A percentile compares a stretch with the other conserved stretches of the same genome.
phyloP scores from a whole-genome alignment of 1,140 invertebrate genomes.

The Brachionus angularis region DNA sequence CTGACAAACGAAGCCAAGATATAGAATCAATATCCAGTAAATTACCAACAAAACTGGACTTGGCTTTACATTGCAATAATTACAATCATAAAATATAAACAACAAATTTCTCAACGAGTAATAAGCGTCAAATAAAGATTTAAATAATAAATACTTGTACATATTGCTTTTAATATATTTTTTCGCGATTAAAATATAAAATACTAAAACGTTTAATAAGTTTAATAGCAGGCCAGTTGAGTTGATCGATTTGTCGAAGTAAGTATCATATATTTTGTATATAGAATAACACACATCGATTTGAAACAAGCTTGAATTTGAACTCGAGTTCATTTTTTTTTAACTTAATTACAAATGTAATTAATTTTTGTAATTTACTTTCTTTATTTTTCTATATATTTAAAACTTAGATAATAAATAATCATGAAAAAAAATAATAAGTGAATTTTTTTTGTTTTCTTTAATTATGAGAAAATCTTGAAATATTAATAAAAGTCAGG shows the following conservation, averaged over 20 bases:
- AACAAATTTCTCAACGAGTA: constrained; percentile 18
- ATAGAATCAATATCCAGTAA: constrained; percentile 24
- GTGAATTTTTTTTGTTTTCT: no score
- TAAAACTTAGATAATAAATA: no score
- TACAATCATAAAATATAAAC: constrained; percentile 3
- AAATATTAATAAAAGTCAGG: no score
- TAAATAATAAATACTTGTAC: constrained; percentile 35
- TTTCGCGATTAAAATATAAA: neutral
- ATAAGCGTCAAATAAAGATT: constrained; percentile 38
- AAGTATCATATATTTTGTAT: constrained; percentile 26
- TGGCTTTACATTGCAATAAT: neutral
- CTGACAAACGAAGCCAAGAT: constrained; percentile 19
- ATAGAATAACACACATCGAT: constrained; percentile 10
- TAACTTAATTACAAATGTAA: no score
- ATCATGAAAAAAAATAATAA: no score
- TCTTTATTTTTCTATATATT: no score
- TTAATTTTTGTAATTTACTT: no score
- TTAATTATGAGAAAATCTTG: no score
- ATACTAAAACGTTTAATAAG: neutral
- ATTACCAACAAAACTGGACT: neutral
- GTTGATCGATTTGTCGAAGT: constrained; percentile 4
- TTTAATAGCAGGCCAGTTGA: neutral
- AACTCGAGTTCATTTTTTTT: no score
- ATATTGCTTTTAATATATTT: constrained; percentile 26
- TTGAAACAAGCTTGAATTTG: no score